These are phyloP conservation scores for Neogobius melanostomus DNA, from an alignment of 2,113 vertebrate species.

Conservation along the genomic window DNA sequence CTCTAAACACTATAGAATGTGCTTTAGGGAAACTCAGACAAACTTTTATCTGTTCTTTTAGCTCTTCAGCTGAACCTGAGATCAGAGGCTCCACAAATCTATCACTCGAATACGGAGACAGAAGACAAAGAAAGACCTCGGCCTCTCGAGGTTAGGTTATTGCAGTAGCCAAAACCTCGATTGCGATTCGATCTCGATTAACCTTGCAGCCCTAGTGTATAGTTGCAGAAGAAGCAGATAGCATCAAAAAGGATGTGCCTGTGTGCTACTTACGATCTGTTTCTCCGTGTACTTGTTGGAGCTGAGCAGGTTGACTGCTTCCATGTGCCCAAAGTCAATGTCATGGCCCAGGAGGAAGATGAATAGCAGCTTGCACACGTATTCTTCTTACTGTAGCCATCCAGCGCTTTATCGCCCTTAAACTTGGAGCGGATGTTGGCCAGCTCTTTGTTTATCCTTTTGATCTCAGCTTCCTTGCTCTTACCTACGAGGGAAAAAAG, in stretches of 20 bases:
- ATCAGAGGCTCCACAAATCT: too few species aligned
- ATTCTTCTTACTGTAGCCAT: conserved; percentile 97
- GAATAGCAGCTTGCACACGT: conserved; percentile 93
- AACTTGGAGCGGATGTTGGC: conserved; percentile 95
- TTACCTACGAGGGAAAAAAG: conserved; percentile 76
- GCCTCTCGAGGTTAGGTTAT: too few species aligned
- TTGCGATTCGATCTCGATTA: too few species aligned
- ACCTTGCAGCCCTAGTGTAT: too few species aligned
- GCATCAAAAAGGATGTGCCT: background rate
- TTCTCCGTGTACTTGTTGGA: conserved; percentile 96
- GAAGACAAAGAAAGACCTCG: too few species aligned
- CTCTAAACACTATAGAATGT: too few species aligned
- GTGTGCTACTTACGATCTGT: conserved; percentile 84
- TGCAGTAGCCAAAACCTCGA: too few species aligned
- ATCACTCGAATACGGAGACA: too few species aligned
- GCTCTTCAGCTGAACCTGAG: too few species aligned
- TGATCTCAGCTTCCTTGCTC: conserved; percentile 94
- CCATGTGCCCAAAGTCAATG: conserved; percentile 96
- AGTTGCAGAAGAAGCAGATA: too few species aligned
- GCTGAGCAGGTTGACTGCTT: conserved; percentile 91
- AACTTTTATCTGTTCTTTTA: too few species aligned
- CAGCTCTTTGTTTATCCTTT: conserved; percentile 92
- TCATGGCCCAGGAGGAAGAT: conserved; percentile 93
- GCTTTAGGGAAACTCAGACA: too few species aligned
- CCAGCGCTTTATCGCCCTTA: conserved; percentile 93